Base-by-base conservation (phyloP, 2,113 vertebrate species). In the Pelvicachromis taeniatus region DNA sequence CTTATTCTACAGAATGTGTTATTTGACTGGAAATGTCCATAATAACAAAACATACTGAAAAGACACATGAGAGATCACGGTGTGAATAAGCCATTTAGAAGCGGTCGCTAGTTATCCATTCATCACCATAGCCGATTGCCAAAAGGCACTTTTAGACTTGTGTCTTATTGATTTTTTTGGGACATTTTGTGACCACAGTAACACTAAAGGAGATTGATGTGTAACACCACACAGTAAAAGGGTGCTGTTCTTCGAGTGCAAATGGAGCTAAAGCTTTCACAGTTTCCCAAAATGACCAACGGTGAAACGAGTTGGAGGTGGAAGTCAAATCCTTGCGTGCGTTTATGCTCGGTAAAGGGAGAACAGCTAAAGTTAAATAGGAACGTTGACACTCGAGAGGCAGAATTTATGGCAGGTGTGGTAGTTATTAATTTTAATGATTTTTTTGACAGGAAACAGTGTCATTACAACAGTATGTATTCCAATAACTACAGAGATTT, bases 181-280 rank as follows among this genome's bases (percentile, higher is more conserved):
- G 80, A 73, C 85, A 88, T 85, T 91, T 90, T 77, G 86, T 89
- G 84, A 89, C 88, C 85, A 87, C 80, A 75, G 65, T 77, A 86
- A 78, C 83, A 84, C 90, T 88, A 84, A 90, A 88, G 53, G 79
- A 91, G 79, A 91, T 84, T 87, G 80, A 91, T 92, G 73, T 35
- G 38, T 35, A 82, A 77, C 90, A 89, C 81, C 14, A 65, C 85
- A 84, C 26, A 23, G 83, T 86, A 83, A 88, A 42, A 75, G 75
- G 83, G 31, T 78, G 65, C 80, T 88, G 84, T 75, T 88, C 82
- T 53, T 77, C 2, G 31, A 86, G 87, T 89, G 78, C 55, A 89
- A 92, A 91, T 90, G 65, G 85, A 85, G 68, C 56, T 31, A 3
- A 85, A 84, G 81, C 78, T 87, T 85, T 85, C 81, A 82, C 33